Percentiles rank a stretch among this genome's conserved stretches.
These are phyloP conservation scores for Drosophila navojoa DNA, from an alignment of 1,140 invertebrate species.

Conservation along the genomic window DNA sequence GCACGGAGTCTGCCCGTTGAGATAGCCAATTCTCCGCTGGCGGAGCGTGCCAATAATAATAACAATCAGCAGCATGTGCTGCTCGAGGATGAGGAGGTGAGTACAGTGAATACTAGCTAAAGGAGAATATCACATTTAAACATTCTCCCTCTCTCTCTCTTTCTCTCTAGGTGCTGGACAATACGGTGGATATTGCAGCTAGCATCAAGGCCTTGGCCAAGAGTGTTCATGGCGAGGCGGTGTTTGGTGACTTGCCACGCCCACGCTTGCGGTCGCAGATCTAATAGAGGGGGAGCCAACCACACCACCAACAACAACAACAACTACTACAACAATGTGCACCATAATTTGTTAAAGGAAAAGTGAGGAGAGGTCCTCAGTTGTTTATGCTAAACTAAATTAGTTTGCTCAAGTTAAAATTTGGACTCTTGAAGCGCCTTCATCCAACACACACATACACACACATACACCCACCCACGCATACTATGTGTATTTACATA, in stretches of 20 bases:
- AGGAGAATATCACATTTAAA: not conserved
- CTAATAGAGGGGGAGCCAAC: conserved; percentile 78
- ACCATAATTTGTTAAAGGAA: conserved; percentile 1
- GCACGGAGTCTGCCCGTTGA: conserved; percentile 79
- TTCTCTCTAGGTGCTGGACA: conserved; percentile 63
- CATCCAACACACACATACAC: conserved; percentile 30
- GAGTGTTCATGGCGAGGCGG: conserved; percentile 92
- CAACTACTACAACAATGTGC: not conserved
- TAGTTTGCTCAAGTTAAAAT: conserved; percentile 71
- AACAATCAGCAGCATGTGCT: conserved; percentile 40
- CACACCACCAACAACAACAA: conserved; percentile 7
- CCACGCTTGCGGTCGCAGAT: conserved; percentile 92
- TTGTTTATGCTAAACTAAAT: conserved; percentile 71
- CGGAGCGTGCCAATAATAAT: conserved; percentile 54
- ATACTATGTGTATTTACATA: conserved; percentile 39
- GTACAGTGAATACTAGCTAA: not conserved
- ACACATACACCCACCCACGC: conserved; percentile 1
- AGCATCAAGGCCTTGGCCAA: conserved; percentile 93
- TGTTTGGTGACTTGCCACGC: conserved; percentile 93
- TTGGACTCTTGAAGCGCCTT: conserved; percentile 52
- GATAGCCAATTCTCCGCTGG: conserved; percentile 73
- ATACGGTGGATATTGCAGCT: conserved; percentile 90
- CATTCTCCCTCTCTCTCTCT: not conserved
- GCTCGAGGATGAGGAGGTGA: conserved; percentile 68
- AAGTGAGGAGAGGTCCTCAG: conserved; percentile 34